Evolutionary conservation across 2,113 vertebrate genomes (phyloP).

Genomic region (Piaya cayana): DNA sequence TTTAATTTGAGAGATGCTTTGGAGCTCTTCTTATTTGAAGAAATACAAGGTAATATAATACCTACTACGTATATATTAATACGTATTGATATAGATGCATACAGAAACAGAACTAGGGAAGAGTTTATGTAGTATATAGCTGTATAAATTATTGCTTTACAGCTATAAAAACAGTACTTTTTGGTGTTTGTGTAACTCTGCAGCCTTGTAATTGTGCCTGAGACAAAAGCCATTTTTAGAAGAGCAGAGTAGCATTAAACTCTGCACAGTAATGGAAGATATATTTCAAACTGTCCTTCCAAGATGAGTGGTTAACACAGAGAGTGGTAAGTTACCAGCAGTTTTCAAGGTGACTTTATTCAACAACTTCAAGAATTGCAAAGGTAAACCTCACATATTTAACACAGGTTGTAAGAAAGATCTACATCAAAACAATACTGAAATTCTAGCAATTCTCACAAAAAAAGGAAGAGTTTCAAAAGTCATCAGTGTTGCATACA

Average conservation of each 20-base stretch:
- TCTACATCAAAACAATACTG: background rate
- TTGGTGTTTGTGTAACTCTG: background rate
- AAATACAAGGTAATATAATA: background rate
- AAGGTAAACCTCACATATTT: background rate
- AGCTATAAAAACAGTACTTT: background rate
- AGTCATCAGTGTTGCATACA: background rate
- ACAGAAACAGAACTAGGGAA: background rate
- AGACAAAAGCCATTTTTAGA: background rate
- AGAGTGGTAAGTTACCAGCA: background rate
- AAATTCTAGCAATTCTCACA: background rate
- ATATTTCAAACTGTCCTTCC: background rate
- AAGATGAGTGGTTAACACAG: background rate
- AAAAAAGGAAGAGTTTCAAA: background rate
- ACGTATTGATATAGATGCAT: background rate
- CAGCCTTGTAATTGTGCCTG: background rate
- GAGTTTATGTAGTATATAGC: background rate
- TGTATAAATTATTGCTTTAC: background rate
- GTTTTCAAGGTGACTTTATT: background rate
- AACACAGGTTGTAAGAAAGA: background rate
- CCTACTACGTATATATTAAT: background rate
- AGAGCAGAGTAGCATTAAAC: background rate
- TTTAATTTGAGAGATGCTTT: background rate
- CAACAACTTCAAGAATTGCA: background rate
- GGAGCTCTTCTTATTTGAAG: background rate
- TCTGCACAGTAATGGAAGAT: background rate